Conservation (phyloP, 2,113 vertebrate genomes). For the Sterrhoptilus dennistouni region DNA sequence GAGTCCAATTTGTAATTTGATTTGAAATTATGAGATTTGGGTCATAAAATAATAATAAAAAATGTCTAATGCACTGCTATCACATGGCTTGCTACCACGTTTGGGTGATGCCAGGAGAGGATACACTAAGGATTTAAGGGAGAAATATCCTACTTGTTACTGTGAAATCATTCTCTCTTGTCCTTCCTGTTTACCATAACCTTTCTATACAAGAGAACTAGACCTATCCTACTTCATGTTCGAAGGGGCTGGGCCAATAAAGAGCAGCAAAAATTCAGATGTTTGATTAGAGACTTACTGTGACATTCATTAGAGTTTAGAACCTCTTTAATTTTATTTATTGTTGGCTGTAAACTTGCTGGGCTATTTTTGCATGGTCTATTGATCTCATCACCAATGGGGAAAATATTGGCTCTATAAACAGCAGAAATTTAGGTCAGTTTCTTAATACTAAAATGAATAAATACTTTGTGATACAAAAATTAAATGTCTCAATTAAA, state of each 20-base stretch:
- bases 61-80: neutral
- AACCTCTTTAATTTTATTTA: neutral
- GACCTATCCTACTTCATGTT: neutral
- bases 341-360: neutral
- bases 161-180: neutral
- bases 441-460: neutral
- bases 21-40: neutral
- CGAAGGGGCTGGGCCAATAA: neutral
- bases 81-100: neutral
- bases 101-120: neutral
- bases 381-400: neutral
- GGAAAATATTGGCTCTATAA: neutral
- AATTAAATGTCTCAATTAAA: neutral
- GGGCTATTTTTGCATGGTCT: neutral
- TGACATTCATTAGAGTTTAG: neutral
- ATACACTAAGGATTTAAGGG: neutral
- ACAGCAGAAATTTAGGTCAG: neutral
- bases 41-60: neutral
- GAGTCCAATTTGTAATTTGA: neutral
- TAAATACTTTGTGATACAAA: neutral
- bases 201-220: neutral
- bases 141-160: neutral
- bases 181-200: neutral
- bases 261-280: neutral
- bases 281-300: neutral